Percentiles rank a stretch among this genome's conserved stretches.
Conservation (phyloP, 1,140 invertebrate species). For the Dysdera silvatica region DNA sequence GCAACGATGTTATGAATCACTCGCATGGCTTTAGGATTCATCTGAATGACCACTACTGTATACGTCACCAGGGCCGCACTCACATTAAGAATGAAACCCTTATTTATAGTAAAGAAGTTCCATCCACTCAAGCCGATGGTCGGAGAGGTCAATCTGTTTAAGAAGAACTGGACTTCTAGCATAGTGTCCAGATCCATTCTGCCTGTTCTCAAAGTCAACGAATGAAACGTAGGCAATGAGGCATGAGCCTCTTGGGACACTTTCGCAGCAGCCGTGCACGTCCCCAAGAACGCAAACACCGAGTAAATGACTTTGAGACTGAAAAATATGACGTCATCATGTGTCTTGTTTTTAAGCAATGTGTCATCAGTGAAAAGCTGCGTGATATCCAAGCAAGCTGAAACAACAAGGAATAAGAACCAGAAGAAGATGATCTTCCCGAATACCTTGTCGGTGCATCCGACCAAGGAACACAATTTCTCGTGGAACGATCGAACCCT, state of each 20-base stretch:
- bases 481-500: slow-evolving; percentile 28
- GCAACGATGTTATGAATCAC: slow-evolving; percentile 30
- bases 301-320: slow-evolving; percentile 32
- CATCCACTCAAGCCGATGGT: slow-evolving; percentile 30
- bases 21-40: slow-evolving; percentile 33
- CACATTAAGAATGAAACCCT: slow-evolving; percentile 32
- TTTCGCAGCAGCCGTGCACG: slow-evolving; percentile 26
- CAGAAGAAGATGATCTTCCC: slow-evolving; percentile 32
- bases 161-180: slow-evolving; percentile 30
- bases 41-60: slow-evolving; percentile 32
- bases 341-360: slow-evolving; percentile 26
- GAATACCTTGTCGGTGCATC: slow-evolving; percentile 26
- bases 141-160: slow-evolving; percentile 26
- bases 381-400: slow-evolving; percentile 30
- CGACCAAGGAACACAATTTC: slow-evolving; percentile 27
- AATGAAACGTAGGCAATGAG: slow-evolving; percentile 26
- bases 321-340: slow-evolving; percentile 31
- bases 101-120: slow-evolving; percentile 33
- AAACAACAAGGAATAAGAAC: slow-evolving; percentile 27
- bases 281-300: slow-evolving; percentile 30
- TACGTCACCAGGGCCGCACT: slow-evolving; percentile 32
- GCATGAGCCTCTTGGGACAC: slow-evolving; percentile 30
- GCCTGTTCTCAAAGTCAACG: slow-evolving; percentile 24
- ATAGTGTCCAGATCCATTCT: slow-evolving; percentile 30
- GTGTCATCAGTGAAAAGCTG: slow-evolving; percentile 32